Base-by-base conservation (phyloP, 2,888 invertebrate genomes). In the Drosophila mayaguana region DNA sequence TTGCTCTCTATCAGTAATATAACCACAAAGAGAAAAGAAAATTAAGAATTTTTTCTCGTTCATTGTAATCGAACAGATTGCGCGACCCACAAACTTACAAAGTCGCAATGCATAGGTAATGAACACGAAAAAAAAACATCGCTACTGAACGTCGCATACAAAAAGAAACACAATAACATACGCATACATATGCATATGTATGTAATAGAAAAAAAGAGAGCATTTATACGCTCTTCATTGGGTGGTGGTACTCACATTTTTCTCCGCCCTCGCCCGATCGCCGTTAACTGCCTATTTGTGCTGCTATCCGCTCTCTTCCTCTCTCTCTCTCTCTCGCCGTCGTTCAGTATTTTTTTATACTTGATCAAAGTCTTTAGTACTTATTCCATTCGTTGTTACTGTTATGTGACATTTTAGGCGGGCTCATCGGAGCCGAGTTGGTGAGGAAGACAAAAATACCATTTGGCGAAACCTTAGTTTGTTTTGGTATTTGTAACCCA, bases 391-490 rank as follows among this genome's bases (percentile, higher is more conserved):
- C 80, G 80, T 76, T 82, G 74, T 78, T 28, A 53, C 48, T 62
- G 59, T 85, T 82, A 69, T 62, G 65, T 80, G 80, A 71, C 78
- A 76, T 76, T 75, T 77, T 77, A 59, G 51, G 78, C 78, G 75
- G 72, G 57, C 43, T 48, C 43, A 64, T 51, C 42, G 38, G 42
- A 48, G 56, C 60, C 56, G 53, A 50, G 51, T 57, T 81, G 59
- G 54, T 80, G 64, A 67, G 81, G 75, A 83, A 78, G 78, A 78
- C 83, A 70, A 66, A 65, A 65, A 54, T 53, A 59, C 55, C 38
- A 64, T 69, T 70, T 40, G 64, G 56, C 77, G 86, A 86, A 86
- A 83, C 82, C 86, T 83, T 78, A 83, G 73, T 63, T 83, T 71
- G 61, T 64, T 75, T 63, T 76, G 45, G 18, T 64, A 40, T 59